phyloP scores from a whole-genome alignment of 2,113 vertebrate genomes.

The Lophotis ruficrista region DNA sequence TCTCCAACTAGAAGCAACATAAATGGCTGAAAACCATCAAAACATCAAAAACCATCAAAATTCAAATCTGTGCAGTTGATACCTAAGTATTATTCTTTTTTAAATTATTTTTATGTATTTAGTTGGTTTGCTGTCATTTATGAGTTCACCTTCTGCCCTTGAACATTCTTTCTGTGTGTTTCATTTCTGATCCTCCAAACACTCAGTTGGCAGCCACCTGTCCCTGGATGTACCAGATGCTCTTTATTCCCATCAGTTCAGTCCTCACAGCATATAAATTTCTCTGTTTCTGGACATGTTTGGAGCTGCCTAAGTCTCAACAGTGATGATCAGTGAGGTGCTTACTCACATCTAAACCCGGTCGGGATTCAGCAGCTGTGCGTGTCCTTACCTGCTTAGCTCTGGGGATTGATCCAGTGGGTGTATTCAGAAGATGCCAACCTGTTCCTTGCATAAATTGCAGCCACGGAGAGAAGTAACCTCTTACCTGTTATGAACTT shows the following conservation, averaged over 20 bases:
- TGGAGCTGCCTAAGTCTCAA: conserved; percentile 20
- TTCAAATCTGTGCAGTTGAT: neutral
- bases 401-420: neutral
- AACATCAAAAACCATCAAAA: neutral
- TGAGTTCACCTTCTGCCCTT: neutral
- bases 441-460: neutral
- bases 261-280: neutral
- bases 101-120: neutral
- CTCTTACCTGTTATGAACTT: neutral
- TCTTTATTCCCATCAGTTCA: neutral
- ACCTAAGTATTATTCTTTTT: neutral
- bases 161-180: neutral
- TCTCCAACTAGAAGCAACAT: no score
- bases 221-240: neutral
- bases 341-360: conserved; percentile 37
- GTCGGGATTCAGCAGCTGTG: neutral
- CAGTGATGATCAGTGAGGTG: neutral
- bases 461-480: neutral
- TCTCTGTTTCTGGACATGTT: conserved; percentile 22
- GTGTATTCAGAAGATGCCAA: neutral
- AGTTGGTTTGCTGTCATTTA: neutral
- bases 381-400: conserved; percentile 5
- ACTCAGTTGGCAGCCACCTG: neutral
- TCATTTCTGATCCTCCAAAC: neutral
- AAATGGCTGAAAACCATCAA: neutral